Evolutionary conservation across 2,888 invertebrate species (phyloP).

Genomic region (Poecilus cupreus): DNA sequence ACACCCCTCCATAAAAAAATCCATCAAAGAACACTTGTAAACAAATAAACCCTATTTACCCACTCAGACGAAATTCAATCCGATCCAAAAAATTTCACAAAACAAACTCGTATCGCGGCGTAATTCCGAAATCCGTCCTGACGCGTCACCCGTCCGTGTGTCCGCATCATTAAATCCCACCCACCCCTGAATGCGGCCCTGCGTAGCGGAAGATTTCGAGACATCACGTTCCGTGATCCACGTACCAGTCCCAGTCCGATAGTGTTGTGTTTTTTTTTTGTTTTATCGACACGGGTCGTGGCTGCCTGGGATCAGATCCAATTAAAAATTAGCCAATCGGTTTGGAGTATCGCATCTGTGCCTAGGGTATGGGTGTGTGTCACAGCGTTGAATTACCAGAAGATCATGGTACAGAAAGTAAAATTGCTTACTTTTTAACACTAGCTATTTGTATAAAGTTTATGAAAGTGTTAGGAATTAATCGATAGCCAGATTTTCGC

Average conservation of each 20-base stretch:
- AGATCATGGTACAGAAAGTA: no score
- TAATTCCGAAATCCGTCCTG: slow-evolving; percentile 17
- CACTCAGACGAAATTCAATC: slow-evolving; percentile 32
- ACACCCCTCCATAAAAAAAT: background rate
- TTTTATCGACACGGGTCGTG: slow-evolving; percentile 46
- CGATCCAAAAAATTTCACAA: background rate
- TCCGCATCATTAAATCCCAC: background rate
- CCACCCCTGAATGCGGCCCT: slow-evolving; percentile 2
- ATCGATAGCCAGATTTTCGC: no score
- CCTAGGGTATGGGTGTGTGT: background rate
- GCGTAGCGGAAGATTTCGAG: slow-evolving; percentile 21
- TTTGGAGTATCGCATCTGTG: slow-evolving; percentile 44
- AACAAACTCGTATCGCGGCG: slow-evolving; percentile 14
- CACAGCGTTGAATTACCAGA: no score
- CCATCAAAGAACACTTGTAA: slow-evolving; percentile 35
- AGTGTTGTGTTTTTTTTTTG: slow-evolving; percentile 41
- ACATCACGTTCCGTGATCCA: slow-evolving; percentile 48
- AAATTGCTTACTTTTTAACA: no score
- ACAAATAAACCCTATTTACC: slow-evolving; percentile 28
- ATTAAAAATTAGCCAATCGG: slow-evolving; percentile 59
- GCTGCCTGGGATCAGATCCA: slow-evolving; percentile 52
- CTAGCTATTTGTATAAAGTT: no score
- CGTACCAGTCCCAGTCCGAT: slow-evolving; percentile 25
- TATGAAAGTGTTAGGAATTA: no score
- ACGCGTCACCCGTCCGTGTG: background rate